Conservation (phyloP, 2,797 vertebrate genomes). For the Arremon brunneinucha region DNA sequence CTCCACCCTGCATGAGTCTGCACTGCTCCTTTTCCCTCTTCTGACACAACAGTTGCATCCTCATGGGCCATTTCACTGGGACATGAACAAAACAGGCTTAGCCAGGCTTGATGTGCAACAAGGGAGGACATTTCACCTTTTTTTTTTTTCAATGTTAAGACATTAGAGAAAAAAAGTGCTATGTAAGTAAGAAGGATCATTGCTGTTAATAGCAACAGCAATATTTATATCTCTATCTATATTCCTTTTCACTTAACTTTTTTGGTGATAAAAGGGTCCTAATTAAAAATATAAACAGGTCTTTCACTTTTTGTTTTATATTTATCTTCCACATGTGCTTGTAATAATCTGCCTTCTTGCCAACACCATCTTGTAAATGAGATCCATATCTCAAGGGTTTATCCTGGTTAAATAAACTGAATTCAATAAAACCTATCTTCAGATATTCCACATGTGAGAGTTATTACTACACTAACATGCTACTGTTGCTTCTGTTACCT, state of each 20-base stretch:
- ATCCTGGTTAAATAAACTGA: constrained; percentile 79
- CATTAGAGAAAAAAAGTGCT: neutral
- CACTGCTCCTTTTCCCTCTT: neutral
- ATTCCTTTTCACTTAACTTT: constrained; percentile 28
- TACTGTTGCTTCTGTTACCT: constrained; percentile 80
- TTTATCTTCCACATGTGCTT: constrained; percentile 76
- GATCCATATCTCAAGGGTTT: constrained; percentile 77
- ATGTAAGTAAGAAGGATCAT: neutral
- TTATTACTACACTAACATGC: constrained; percentile 76
- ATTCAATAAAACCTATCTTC: constrained; percentile 80
- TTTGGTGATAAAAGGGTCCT: constrained; percentile 13
- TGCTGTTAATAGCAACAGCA: neutral
- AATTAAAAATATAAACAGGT: constrained; percentile 63
- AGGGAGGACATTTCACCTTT: neutral
- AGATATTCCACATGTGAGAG: constrained; percentile 76
- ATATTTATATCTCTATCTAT: neutral
- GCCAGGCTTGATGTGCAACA: neutral
- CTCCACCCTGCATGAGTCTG: accelerated
- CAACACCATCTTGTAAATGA: constrained; percentile 80
- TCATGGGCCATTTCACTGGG: neutral
- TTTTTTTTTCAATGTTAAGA: neutral
- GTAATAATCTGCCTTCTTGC: constrained; percentile 76
- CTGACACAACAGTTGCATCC: neutral
- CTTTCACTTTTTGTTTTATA: constrained; percentile 52
- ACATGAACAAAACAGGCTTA: neutral